phyloP scores from a whole-genome alignment of 92 coral and sea anemone genomes.

The Bergia puertoricense region DNA sequence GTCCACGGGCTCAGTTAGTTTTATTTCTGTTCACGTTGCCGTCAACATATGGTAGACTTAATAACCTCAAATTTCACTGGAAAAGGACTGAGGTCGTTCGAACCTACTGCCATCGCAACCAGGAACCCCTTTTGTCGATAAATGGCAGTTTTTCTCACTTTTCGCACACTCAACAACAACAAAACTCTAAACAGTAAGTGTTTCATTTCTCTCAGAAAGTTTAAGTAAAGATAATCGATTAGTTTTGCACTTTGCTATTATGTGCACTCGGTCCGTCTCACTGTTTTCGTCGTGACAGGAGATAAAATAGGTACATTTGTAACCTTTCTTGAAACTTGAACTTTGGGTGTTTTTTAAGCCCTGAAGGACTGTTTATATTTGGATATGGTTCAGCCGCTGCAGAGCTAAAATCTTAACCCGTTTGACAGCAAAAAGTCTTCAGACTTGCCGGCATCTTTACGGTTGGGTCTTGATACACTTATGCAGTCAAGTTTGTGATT shows the following conservation, averaged over 20 bases:
- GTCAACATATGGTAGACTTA: slow-evolving; percentile 14
- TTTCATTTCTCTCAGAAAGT: background rate
- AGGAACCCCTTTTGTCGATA: background rate
- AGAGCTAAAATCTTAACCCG: background rate
- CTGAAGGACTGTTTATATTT: background rate
- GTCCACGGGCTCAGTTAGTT: slow-evolving; percentile 5
- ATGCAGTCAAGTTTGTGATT: background rate
- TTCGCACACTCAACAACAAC: slow-evolving; percentile 37
- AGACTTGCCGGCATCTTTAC: background rate
- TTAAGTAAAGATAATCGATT: background rate
- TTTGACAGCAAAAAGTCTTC: background rate
- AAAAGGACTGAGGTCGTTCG: background rate
- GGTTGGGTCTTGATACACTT: background rate
- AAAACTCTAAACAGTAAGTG: slow-evolving; percentile 38
- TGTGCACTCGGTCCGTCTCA: background rate
- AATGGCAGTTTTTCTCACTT: slow-evolving; percentile 44
- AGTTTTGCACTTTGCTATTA: background rate
- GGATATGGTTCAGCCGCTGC: background rate
- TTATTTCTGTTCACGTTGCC: background rate
- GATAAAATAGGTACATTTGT: background rate
- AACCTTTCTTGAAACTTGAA: background rate
- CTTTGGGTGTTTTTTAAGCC: background rate
- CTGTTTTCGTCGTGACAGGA: background rate
- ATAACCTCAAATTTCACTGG: slow-evolving; percentile 1
- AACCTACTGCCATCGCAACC: background rate